These are phyloP conservation scores for Erpetoichthys calabaricus DNA, from an alignment of 2,797 vertebrate species.

Conservation along the genomic window DNA sequence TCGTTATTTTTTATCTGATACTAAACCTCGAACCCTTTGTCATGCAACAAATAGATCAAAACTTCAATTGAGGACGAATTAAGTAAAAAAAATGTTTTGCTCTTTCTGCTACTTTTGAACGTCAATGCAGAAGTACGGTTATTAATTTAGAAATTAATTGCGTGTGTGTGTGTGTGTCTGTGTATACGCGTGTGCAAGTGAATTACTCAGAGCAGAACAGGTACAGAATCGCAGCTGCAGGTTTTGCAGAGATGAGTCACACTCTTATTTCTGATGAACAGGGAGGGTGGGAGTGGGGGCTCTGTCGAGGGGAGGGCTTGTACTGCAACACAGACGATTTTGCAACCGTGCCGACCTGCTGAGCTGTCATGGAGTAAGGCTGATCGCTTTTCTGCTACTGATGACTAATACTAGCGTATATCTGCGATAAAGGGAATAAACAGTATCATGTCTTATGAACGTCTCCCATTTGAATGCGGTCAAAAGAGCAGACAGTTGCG, in stretches of 20 bases:
- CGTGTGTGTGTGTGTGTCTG: slow-evolving; percentile 1
- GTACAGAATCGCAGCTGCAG: slow-evolving; percentile 25
- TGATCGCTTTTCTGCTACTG: neutral
- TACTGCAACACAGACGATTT: slow-evolving; percentile 26
- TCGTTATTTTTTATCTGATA: too few species aligned
- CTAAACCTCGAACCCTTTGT: too few species aligned
- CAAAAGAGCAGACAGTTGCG: too few species aligned
- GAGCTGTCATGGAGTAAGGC: slow-evolving; percentile 1
- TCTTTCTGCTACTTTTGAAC: too few species aligned
- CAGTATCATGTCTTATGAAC: slow-evolving; percentile 3
- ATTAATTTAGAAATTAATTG: neutral
- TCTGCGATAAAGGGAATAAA: neutral
- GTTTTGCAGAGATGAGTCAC: slow-evolving; percentile 12
- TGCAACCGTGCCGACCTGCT: slow-evolving; percentile 10
- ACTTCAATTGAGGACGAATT: too few species aligned
- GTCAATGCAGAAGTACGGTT: too few species aligned
- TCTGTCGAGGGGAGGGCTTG: too few species aligned
- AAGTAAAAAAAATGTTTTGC: too few species aligned
- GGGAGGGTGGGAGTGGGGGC: slow-evolving; percentile 12
- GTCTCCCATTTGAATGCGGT: too few species aligned
- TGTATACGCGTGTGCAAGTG: neutral
- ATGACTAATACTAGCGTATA: slow-evolving; percentile 5
- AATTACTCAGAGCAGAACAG: slow-evolving; percentile 8
- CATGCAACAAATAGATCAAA: too few species aligned
- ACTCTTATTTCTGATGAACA: slow-evolving; percentile 33